Base-by-base conservation (phyloP, 2,113 vertebrate species). In the Rynchops niger region DNA sequence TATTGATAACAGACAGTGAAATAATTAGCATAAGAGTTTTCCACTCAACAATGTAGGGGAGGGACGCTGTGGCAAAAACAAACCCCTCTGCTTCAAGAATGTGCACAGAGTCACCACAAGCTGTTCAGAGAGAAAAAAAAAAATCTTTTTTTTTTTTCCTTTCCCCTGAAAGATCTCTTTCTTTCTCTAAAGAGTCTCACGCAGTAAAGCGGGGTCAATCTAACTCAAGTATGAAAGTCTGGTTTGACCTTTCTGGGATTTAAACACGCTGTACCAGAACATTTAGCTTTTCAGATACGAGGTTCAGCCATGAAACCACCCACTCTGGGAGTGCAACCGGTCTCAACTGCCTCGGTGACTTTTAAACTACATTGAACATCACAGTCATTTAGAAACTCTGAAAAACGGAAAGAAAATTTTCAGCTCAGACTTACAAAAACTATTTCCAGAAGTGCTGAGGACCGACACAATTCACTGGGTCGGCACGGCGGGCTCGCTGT, bases 171-270 rank as follows among this genome's bases (percentile, higher is more conserved):
- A 96, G 95, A 91, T 93, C 85, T 93, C 92, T 87, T 84, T 95
- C 62, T 96, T 95, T 95, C 88, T 79, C 80, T 84, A 40, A 66
- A 91, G 79, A 96, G 69, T 34, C 83, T 91, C 86, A 84, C 2
- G 6, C 95, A 91, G 84, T 69, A 96, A 95, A 90, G 55, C 84
- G 73, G 78, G 93, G 96, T 95, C 97, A 96, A 23, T 50, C 66
- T 96, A 91, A 94, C 87, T 73, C 61, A 80, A 93, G 91, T 88
- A 92, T 63, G 82, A 94, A 91, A 88, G 93, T 96, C 96, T 96
- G 82, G 32, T 70, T 91, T 97, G 96, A 97, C 94, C 97, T 96
- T 95, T 96, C 74, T 93, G 94, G 74, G 87, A 86, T 79, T 97
- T 88, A 90, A 95, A 94, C 88, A 86, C 1, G 7, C 91, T 40